Conservation (phyloP, 2,888 invertebrate genomes). For the Tinea semifulvella region DNA sequence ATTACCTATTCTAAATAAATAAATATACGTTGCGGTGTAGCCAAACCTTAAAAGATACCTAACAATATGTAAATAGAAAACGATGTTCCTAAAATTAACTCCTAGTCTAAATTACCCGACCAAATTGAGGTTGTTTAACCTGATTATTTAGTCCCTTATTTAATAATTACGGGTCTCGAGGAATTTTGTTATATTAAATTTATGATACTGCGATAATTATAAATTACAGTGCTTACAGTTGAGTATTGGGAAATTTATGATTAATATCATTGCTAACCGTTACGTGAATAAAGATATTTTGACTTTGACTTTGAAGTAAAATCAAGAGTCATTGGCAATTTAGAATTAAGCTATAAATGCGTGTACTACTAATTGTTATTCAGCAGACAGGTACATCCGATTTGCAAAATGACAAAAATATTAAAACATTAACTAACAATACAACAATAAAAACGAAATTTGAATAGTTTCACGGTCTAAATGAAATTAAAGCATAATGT, state of each 20-base stretch:
- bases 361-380: too few relatives aligned
- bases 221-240: conserved; percentile 10
- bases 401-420: background rate
- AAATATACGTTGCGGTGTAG: too few relatives aligned
- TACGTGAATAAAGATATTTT: too few relatives aligned
- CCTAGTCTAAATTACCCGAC: conserved; percentile 17
- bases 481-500: conserved; percentile 1
- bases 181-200: conserved; percentile 8
- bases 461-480: conserved; percentile 8
- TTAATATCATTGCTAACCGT: background rate
- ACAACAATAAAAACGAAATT: conserved; percentile 4
- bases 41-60: too few relatives aligned
- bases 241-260: conserved; percentile 4
- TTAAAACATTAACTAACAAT: background rate
- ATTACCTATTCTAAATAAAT: too few relatives aligned
- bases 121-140: conserved; percentile 34
- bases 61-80: conserved; percentile 9
- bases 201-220: conserved; percentile 6
- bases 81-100: conserved; percentile 10
- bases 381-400: background rate
- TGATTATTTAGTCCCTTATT: conserved; percentile 31
- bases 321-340: too few relatives aligned
- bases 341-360: too few relatives aligned
- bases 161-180: conserved; percentile 9
- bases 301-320: too few relatives aligned